These are phyloP conservation scores for Psilanteris sp. DNA, from an alignment of 1,140 invertebrate genomes.

Conservation along the genomic window DNA sequence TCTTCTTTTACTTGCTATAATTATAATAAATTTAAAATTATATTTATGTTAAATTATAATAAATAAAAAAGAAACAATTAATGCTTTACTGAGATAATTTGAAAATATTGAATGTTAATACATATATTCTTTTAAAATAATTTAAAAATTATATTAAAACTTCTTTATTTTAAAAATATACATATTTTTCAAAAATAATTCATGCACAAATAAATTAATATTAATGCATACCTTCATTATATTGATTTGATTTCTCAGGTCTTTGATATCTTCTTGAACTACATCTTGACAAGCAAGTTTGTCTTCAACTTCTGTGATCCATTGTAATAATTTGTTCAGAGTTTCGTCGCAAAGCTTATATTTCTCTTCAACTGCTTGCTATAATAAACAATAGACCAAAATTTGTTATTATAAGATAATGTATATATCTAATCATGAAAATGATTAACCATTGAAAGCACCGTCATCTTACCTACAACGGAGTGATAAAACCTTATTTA, in stretches of 20 bases:
- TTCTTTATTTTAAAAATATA: too few relatives aligned
- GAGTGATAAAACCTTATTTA: too few relatives aligned
- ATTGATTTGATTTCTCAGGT: constrained; percentile 93
- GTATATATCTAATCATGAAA: too few relatives aligned
- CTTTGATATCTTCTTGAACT: constrained; percentile 92
- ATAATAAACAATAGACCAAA: constrained; percentile 64
- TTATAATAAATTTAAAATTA: constrained; percentile 10
- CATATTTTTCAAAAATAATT: too few relatives aligned
- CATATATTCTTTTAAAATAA: too few relatives aligned
- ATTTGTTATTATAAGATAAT: too few relatives aligned
- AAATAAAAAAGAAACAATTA: too few relatives aligned
- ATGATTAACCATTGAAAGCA: constrained; percentile 11
- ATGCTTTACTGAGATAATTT: too few relatives aligned
- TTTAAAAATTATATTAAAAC: too few relatives aligned
- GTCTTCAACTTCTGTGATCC: constrained; percentile 92
- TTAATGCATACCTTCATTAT: constrained; percentile 87
- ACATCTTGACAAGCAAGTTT: constrained; percentile 92
- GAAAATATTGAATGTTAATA: too few relatives aligned
- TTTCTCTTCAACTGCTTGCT: constrained; percentile 97
- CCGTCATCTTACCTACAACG: constrained; percentile 74
- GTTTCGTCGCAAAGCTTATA: constrained; percentile 94
- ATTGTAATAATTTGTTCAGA: constrained; percentile 90
- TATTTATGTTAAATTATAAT: constrained; percentile 9
- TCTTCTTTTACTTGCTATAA: constrained; percentile 93
- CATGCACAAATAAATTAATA: too few relatives aligned